phyloP scores from a whole-genome alignment of 2,113 vertebrate genomes.

The Paraplagusia blochii region DNA sequence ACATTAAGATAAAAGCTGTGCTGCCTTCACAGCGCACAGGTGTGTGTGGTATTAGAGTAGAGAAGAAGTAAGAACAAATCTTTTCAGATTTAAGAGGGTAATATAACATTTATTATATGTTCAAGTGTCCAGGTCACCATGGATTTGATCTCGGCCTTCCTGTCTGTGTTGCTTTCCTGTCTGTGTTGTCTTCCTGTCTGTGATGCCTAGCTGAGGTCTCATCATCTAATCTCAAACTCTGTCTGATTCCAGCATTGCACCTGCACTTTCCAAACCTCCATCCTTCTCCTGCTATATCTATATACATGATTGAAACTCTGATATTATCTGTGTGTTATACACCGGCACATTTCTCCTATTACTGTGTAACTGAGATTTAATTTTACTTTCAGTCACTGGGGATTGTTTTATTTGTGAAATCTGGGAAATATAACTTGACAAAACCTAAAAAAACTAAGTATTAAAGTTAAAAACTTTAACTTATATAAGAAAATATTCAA shows the following conservation, averaged over 20 bases:
- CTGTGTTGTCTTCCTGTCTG: constrained; percentile 20
- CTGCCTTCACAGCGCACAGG: constrained; percentile 6
- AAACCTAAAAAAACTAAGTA: too few species aligned
- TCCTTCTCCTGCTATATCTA: constrained; percentile 13
- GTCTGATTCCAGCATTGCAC: constrained; percentile 4
- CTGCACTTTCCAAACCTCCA: constrained; percentile 4
- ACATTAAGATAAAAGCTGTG: constrained; percentile 37
- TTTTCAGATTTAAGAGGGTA: not conserved
- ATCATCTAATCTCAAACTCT: not conserved
- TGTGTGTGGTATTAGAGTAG: not conserved
- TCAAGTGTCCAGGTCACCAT: constrained; percentile 1
- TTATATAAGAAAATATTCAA: too few species aligned
- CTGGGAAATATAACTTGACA: too few species aligned
- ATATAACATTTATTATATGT: not conserved
- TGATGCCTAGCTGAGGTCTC: constrained; percentile 23
- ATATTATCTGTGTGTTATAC: too few species aligned
- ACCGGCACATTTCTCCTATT: too few species aligned
- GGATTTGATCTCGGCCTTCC: not conserved
- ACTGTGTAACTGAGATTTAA: not conserved
- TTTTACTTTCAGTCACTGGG: constrained; percentile 48
- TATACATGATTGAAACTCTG: not conserved
- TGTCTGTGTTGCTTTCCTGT: constrained; percentile 42
- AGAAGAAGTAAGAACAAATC: too few species aligned
- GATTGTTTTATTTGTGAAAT: not conserved
- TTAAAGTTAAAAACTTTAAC: too few species aligned